Evolutionary conservation across 2,113 vertebrate genomes (phyloP).

Genomic region (Microtus montanus): DNA sequence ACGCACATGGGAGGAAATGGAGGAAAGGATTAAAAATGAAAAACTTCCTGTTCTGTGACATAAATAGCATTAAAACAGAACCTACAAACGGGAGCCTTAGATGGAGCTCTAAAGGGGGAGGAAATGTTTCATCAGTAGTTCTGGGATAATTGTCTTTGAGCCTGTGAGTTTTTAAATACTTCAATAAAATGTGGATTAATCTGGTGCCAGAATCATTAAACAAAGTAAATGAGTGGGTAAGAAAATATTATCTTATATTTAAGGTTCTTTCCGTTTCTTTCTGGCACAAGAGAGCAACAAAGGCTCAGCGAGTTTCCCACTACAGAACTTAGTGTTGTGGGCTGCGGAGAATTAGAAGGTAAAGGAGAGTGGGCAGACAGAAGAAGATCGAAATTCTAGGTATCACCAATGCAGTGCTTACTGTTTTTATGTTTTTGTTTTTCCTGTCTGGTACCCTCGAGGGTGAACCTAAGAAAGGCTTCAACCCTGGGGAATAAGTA

Average conservation of each 20-base stretch:
- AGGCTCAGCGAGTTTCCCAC: not conserved
- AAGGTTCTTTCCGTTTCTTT: not conserved
- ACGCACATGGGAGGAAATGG: not conserved
- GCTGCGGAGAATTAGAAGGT: not conserved
- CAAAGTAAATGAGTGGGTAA: not conserved
- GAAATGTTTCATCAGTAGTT: not conserved
- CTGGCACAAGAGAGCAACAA: not conserved
- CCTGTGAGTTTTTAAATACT: not conserved
- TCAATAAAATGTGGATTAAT: not conserved
- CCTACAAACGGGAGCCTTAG: not conserved
- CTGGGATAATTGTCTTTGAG: slow-evolving; percentile 28
- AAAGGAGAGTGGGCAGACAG: not conserved
- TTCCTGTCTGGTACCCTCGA: not conserved
- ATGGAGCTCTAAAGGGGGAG: not conserved
- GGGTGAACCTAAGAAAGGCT: not conserved
- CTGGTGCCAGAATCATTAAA: not conserved
- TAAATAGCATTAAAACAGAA: not conserved
- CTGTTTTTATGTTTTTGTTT: not conserved
- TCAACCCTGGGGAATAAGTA: not conserved
- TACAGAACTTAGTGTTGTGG: too few species aligned
- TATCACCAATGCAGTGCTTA: not conserved
- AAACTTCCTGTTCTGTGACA: not conserved
- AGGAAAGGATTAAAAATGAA: not conserved
- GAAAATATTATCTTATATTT: not conserved
- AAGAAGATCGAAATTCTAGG: not conserved